These are phyloP conservation scores for Pteropus alecto DNA, from an alignment of 2,113 vertebrate species.

Conservation along the genomic window DNA sequence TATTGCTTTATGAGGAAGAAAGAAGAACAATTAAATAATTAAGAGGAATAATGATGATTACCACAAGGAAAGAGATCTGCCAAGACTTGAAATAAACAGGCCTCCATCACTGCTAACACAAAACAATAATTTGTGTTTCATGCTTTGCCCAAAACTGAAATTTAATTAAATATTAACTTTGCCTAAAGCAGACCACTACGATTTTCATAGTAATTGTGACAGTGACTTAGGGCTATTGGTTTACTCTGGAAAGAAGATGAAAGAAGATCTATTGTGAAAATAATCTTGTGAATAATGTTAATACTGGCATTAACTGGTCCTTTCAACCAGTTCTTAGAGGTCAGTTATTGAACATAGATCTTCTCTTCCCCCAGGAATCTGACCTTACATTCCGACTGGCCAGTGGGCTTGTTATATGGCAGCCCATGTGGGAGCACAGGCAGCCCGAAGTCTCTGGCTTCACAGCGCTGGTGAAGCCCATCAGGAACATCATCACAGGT, in stretches of 20 bases:
- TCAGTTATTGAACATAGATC: background rate
- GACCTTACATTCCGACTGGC: constrained; percentile 97
- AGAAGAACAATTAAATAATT: background rate
- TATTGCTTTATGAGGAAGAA: constrained; percentile 15
- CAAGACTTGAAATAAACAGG: constrained; percentile 7
- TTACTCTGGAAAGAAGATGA: background rate
- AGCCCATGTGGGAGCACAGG: constrained; percentile 99
- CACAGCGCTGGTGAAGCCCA: constrained; percentile 93
- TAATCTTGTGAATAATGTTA: background rate
- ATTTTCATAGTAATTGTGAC: background rate
- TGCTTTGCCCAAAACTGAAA: constrained; percentile 5
- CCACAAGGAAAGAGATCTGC: background rate
- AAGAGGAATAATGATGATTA: constrained; percentile 8
- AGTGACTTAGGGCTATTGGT: background rate
- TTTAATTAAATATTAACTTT: constrained; percentile 28
- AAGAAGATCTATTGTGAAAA: background rate
- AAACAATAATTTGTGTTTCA: constrained; percentile 34
- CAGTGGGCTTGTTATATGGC: constrained; percentile 97
- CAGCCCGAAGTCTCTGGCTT: constrained; percentile 97
- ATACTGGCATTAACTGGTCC: background rate
- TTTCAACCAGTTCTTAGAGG: background rate
- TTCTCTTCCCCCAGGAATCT: constrained; percentile 88
- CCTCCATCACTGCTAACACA: background rate
- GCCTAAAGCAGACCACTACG: background rate
- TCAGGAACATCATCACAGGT: constrained; percentile 97